These are phyloP conservation scores for Clunio marinus DNA, from an alignment of 2,888 invertebrate genomes.

Conservation along the genomic window DNA sequence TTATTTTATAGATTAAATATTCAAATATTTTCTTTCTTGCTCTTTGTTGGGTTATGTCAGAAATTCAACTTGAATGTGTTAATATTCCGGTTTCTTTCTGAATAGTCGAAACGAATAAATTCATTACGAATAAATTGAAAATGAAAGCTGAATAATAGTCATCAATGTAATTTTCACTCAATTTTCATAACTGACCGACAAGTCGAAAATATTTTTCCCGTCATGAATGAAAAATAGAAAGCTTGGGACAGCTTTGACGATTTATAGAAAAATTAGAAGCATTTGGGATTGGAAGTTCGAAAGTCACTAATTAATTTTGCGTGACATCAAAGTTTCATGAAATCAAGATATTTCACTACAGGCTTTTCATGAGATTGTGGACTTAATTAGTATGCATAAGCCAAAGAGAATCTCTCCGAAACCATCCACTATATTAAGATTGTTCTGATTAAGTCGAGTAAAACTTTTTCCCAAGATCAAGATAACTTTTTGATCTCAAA, in stretches of 20 bases:
- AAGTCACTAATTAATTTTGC: background rate
- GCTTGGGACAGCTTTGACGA: background rate
- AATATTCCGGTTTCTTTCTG: background rate
- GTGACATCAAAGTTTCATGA: background rate
- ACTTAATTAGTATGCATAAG: too few species aligned
- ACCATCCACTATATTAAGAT: too few species aligned
- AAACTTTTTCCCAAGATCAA: too few species aligned
- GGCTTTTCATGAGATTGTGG: too few species aligned
- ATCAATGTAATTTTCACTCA: conserved; percentile 7
- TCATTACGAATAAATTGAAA: background rate
- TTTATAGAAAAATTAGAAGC: too few species aligned
- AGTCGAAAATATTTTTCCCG: background rate
- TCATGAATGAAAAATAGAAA: background rate
- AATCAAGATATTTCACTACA: too few species aligned
- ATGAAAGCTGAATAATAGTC: conserved; percentile 5
- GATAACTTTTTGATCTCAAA: too few species aligned
- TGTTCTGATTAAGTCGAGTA: too few species aligned
- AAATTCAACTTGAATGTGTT: background rate
- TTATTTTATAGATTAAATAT: conserved; percentile 16
- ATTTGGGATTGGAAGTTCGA: background rate
- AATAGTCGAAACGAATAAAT: background rate
- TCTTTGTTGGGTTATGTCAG: background rate
- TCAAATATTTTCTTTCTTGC: background rate
- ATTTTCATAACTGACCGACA: too few species aligned
- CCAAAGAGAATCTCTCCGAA: too few species aligned